Percentiles rank a stretch among this genome's conserved stretches.
Conservation (phyloP, 2,113 vertebrate genomes). For the Psittacula cyanocephala region DNA sequence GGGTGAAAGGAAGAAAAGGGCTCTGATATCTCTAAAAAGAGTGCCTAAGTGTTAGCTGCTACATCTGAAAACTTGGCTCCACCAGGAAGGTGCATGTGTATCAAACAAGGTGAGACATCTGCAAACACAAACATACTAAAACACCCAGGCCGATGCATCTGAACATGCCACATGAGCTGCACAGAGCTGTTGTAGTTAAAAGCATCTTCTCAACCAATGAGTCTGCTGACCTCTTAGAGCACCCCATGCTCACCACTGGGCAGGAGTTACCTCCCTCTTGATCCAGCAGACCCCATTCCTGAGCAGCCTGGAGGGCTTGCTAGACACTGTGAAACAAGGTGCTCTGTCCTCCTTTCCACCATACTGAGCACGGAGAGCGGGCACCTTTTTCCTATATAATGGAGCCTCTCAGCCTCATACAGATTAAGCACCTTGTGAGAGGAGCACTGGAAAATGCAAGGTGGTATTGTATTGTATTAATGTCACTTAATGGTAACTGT, state of each 20-base stretch:
- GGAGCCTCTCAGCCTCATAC: constrained; percentile 48
- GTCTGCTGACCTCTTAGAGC: background rate
- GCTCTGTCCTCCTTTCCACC: background rate
- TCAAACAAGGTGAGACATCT: background rate
- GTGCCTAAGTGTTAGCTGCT: background rate
- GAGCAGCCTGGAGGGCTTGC: background rate
- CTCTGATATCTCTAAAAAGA: background rate
- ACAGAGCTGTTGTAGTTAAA: background rate
- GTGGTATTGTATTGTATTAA: constrained; percentile 78
- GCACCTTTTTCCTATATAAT: constrained; percentile 20
- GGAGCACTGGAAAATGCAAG: constrained; percentile 67
- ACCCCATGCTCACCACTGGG: background rate
- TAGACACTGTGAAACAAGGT: fast-evolving
- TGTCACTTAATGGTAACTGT: constrained; percentile 81
- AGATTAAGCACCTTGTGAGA: constrained; percentile 39
- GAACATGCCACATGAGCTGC: background rate
- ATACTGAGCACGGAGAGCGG: background rate
- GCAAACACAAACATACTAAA: background rate
- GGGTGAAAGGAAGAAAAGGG: background rate
- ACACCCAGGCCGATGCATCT: background rate
- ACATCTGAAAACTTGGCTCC: background rate
- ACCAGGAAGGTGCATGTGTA: background rate
- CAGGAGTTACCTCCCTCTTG: background rate
- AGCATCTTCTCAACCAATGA: background rate
- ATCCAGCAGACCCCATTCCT: background rate